Evolutionary conservation across 2,797 vertebrate genomes (phyloP).

Genomic region (Myoxocephalus aenaeus): DNA sequence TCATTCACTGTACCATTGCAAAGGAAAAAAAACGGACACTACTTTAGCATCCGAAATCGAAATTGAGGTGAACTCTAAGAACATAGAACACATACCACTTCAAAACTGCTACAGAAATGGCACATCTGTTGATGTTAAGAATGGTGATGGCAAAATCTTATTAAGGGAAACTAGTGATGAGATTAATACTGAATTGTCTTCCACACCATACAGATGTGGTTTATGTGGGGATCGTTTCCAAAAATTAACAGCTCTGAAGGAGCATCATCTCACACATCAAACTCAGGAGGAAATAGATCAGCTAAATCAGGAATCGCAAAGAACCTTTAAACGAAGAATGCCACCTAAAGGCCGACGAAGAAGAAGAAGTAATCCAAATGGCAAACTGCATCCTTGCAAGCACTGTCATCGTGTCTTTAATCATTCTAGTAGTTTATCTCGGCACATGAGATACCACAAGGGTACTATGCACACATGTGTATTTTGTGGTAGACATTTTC

Average conservation of each 20-base stretch:
- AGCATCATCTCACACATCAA: conserved; percentile 84
- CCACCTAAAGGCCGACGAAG: conserved; percentile 66
- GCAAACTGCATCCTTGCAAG: conserved; percentile 84
- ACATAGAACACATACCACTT: conserved; percentile 43
- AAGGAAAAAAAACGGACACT: conserved; percentile 63
- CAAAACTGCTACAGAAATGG: conserved; percentile 69
- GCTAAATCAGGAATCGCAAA: conserved; percentile 71
- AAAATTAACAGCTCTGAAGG: conserved; percentile 78
- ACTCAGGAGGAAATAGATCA: conserved; percentile 79
- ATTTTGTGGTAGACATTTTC: conserved; percentile 84
- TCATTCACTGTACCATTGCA: conserved; percentile 76
- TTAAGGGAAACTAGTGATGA: conserved; percentile 33
- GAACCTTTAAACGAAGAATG: conserved; percentile 54
- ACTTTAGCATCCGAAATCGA: conserved; percentile 58
- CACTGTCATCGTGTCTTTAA: conserved; percentile 85
- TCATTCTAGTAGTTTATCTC: conserved; percentile 87
- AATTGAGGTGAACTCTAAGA: conserved; percentile 57
- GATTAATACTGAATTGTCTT: conserved; percentile 47
- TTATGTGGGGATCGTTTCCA: conserved; percentile 84
- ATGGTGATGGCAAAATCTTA: conserved; percentile 46
- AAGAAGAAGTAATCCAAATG: conserved; percentile 68
- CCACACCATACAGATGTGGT: conserved; percentile 83
- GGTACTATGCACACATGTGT: conserved; percentile 85
- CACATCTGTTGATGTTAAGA: conserved; percentile 54
- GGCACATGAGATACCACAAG: conserved; percentile 88